Evolutionary conservation across 2,888 invertebrate genomes (phyloP).

Genomic region (Cephonodes hylas): DNA sequence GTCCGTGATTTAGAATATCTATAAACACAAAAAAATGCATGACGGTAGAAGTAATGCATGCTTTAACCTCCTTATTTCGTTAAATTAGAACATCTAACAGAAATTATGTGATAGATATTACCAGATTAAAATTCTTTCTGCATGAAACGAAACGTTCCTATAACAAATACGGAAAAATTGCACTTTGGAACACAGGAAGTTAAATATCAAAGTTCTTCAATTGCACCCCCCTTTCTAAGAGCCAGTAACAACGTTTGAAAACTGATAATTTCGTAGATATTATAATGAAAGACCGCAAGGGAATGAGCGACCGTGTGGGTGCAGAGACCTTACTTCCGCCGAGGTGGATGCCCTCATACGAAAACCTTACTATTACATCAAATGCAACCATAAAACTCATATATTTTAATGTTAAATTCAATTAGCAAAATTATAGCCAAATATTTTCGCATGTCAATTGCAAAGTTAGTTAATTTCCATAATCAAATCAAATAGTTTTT

Average conservation of each 20-base stretch:
- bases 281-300: slow-evolving; percentile 15
- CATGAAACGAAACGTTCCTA: too few species aligned
- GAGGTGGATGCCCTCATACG: slow-evolving; percentile 38
- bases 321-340: slow-evolving; percentile 30
- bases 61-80: too few species aligned
- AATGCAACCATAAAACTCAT: slow-evolving; percentile 37
- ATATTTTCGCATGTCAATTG: neutral
- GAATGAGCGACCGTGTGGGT: slow-evolving; percentile 30
- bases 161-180: too few species aligned
- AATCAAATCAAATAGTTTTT: neutral
- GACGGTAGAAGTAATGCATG: too few species aligned
- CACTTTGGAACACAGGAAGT: too few species aligned
- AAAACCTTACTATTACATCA: slow-evolving; percentile 48
- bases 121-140: too few species aligned
- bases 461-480: neutral
- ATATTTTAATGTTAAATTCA: slow-evolving; percentile 25
- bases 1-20: too few species aligned
- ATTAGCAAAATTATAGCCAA: neutral
- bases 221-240: neutral
- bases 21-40: too few species aligned
- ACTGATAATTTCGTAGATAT: neutral
- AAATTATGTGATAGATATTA: too few species aligned
- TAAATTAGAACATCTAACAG: too few species aligned
- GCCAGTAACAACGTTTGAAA: slow-evolving; percentile 9
- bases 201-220: too few species aligned